Evolutionary conservation across 2,797 vertebrate species (phyloP), one percentile per base, ranked within the genome.

Genomic region (Aselliscus stoliczkanus): DNA sequence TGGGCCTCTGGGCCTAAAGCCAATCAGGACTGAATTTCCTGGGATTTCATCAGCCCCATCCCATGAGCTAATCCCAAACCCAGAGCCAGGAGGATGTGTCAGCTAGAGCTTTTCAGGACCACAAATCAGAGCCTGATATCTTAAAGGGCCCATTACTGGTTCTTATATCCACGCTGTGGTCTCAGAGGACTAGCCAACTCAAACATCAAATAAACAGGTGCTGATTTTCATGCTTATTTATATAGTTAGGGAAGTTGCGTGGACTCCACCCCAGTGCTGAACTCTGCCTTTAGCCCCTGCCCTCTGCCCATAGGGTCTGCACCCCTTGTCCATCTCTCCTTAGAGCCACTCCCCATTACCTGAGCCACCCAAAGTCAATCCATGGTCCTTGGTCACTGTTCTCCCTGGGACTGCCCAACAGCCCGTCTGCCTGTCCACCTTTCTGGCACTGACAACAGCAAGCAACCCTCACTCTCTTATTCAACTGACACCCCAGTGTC

Each of bases 41-140:
- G 97, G 96, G 96, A 97, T 97, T 98, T 98, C 97, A 97, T 98
- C 97, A 97, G 97, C 97, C 96, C 92, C 95, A 93, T 97, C 95
- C 95, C 97, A 97, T 97, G 95, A 97, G 96, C 97, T 96, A 97
- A 98, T 97, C 96, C 96, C 47, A 92, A 96, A 84, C 50, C 58
- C 52, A 7, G 95, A 97, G 97, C 97, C 97, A 98, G 97, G 54
- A 97, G 90, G 92, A 95, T 97, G 95, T 96, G 97, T 98, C 97
- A 97, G 96, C 96, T 72, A 37, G 91, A 96, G 96, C 90, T 80
- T 94, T 94, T 95, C 79, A 91, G 95, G 96, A 96, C 92, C 96
- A 89, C 94, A 81, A 88, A 96, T 85, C 96, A 83, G 93, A 94
- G 92, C 88, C 84, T 67, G n/a, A 34, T 82, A 90, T 94, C 95